These are phyloP conservation scores for Ailuropoda melanoleuca DNA, from an alignment of 2,113 vertebrate species.

Conservation along the genomic window DNA sequence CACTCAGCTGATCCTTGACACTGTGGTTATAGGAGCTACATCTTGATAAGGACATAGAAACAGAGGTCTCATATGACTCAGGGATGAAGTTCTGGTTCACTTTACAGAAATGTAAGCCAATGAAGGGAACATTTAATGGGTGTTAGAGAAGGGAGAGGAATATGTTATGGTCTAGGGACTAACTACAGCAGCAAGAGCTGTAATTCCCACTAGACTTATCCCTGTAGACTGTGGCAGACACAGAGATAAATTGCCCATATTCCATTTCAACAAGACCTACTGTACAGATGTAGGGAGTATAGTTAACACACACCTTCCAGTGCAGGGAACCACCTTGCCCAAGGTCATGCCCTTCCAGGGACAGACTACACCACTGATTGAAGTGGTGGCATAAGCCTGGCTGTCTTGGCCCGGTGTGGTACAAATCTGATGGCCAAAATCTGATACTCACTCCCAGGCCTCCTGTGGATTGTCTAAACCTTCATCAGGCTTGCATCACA, in stretches of 20 bases:
- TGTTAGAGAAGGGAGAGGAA: neutral
- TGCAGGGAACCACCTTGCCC: neutral
- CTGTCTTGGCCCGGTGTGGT: neutral
- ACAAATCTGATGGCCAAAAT: neutral
- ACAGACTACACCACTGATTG: neutral
- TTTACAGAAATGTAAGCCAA: neutral
- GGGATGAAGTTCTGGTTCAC: neutral
- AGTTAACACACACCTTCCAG: neutral
- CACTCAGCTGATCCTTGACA: neutral
- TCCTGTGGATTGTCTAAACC: neutral
- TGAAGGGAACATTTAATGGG: neutral
- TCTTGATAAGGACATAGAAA: neutral
- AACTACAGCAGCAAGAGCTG: neutral
- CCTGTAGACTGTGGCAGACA: neutral
- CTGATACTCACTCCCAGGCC: neutral
- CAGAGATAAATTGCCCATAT: neutral
- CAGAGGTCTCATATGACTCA: neutral
- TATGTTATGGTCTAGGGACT: neutral
- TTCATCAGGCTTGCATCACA: neutral
- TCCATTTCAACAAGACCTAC: neutral
- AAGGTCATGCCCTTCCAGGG: neutral
- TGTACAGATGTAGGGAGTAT: neutral
- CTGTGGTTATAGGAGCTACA: neutral
- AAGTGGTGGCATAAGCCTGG: neutral
- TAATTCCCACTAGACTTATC: neutral